These are phyloP conservation scores for Diadema setosum DNA, from an alignment of 35 echinoderm and acorn worm genomes.

Conservation along the genomic window DNA sequence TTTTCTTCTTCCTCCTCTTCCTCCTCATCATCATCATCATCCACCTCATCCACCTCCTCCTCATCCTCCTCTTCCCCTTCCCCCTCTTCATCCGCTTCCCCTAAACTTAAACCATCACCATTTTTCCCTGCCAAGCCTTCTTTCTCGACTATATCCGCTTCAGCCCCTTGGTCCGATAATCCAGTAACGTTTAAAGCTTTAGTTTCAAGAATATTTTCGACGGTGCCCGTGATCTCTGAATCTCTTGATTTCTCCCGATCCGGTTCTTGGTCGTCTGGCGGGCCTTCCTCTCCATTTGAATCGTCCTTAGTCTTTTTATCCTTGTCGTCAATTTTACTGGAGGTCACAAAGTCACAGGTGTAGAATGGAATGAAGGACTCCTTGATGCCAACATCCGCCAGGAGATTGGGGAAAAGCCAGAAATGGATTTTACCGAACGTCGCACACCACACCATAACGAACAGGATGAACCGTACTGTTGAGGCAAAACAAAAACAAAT, in stretches of 20 bases:
- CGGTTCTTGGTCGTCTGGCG: not conserved
- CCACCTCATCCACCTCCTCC: too few relatives aligned
- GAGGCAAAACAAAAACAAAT: not conserved
- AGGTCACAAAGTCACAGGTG: not conserved
- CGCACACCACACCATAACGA: constrained; percentile 58
- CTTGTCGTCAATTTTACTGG: not conserved
- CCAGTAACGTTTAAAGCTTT: not conserved
- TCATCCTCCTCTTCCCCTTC: not conserved
- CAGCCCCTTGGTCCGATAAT: not conserved
- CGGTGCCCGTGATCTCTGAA: not conserved
- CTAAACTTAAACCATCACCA: too few relatives aligned
- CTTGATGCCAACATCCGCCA: constrained; percentile 89
- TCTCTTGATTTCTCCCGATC: not conserved
- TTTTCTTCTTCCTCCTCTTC: not conserved
- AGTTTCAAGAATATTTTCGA: not conserved
- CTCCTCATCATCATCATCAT: not conserved
- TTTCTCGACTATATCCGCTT: not conserved
- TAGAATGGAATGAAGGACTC: constrained; percentile 88
- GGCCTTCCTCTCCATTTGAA: not conserved
- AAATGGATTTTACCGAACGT: constrained; percentile 81
- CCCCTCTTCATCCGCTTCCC: not conserved
- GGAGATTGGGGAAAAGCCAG: constrained; percentile 98
- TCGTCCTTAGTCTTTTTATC: not conserved
- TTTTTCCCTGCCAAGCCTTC: not conserved
- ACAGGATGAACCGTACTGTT: constrained; percentile 81